phyloP scores from a whole-genome alignment of 2,797 vertebrate genomes.

The Parauchenoglanis punctatus region DNA sequence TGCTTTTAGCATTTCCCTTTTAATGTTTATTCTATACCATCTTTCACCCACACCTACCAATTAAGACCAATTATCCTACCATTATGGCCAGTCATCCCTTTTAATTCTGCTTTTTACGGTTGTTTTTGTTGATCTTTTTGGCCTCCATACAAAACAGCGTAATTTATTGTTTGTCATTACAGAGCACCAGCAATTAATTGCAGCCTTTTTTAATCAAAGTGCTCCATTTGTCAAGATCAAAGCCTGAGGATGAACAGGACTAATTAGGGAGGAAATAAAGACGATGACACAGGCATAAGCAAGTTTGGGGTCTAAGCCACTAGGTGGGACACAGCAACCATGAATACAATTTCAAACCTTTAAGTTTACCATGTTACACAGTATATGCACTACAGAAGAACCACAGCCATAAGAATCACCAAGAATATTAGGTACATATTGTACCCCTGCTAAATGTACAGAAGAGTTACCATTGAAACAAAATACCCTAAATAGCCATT shows the following conservation, averaged over 20 bases:
- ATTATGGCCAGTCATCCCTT: constrained; percentile 55
- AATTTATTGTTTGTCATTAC: constrained; percentile 64
- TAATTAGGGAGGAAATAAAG: constrained; percentile 67
- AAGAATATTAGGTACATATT: too few species aligned
- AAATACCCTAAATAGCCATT: neutral
- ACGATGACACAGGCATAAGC: constrained; percentile 39
- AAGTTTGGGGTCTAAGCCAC: neutral
- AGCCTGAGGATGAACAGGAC: constrained; percentile 64
- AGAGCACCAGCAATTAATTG: constrained; percentile 57
- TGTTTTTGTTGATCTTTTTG: constrained; percentile 22
- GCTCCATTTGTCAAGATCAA: constrained; percentile 62
- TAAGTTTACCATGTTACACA: neutral
- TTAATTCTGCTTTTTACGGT: neutral
- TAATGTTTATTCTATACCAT: constrained; percentile 65
- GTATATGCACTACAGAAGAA: neutral
- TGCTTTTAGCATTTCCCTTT: constrained; percentile 99
- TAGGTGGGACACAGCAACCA: constrained; percentile 78
- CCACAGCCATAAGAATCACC: neutral
- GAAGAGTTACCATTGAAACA: neutral
- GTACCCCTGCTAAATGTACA: neutral
- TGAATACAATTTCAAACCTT: constrained; percentile 96
- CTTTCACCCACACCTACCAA: constrained; percentile 78
- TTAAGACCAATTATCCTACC: constrained; percentile 72
- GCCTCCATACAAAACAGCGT: constrained; percentile 20
- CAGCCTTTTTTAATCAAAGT: constrained; percentile 57